Percentiles rank a stretch among this genome's conserved stretches.
Conservation (phyloP, 2,888 invertebrate genomes). For the Dynastes maya region DNA sequence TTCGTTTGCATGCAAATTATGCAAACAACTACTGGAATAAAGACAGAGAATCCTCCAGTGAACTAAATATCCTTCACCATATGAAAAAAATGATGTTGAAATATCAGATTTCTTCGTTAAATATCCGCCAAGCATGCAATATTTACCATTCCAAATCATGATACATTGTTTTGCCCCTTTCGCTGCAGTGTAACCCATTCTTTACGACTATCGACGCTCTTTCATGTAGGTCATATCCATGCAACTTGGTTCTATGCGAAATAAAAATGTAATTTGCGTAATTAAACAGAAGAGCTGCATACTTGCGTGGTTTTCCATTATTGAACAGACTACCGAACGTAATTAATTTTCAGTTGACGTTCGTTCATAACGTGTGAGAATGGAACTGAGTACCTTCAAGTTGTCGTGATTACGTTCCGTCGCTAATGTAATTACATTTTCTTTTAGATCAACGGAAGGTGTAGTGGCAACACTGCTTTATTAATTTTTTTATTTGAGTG, state of each 20-base stretch:
- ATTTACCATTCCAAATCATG: neutral
- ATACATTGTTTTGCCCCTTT: neutral
- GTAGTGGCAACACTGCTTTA: neutral
- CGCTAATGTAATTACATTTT: conserved; percentile 43
- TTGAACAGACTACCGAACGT: conserved; percentile 57
- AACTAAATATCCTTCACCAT: too few species aligned
- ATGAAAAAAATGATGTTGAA: neutral
- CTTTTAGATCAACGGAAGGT: neutral
- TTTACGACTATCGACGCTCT: neutral
- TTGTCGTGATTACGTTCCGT: conserved; percentile 37
- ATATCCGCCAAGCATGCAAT: neutral
- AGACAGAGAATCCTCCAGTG: too few species aligned
- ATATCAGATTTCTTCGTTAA: conserved; percentile 6
- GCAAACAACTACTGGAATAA: too few species aligned
- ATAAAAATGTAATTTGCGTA: conserved; percentile 62
- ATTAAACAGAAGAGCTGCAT: conserved; percentile 60
- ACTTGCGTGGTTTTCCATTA: conserved; percentile 57
- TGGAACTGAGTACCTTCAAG: conserved; percentile 13
- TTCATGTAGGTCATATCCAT: conserved; percentile 31
- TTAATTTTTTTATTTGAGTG: conserved; percentile 15
- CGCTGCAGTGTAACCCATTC: conserved; percentile 1
- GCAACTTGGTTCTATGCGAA: conserved; percentile 26
- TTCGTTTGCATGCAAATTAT: too few species aligned
- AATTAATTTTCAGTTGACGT: conserved; percentile 57
- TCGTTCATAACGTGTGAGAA: conserved; percentile 22